These are phyloP conservation scores for Rhinoptilus africanus DNA, from an alignment of 2,113 vertebrate species.

Conservation along the genomic window DNA sequence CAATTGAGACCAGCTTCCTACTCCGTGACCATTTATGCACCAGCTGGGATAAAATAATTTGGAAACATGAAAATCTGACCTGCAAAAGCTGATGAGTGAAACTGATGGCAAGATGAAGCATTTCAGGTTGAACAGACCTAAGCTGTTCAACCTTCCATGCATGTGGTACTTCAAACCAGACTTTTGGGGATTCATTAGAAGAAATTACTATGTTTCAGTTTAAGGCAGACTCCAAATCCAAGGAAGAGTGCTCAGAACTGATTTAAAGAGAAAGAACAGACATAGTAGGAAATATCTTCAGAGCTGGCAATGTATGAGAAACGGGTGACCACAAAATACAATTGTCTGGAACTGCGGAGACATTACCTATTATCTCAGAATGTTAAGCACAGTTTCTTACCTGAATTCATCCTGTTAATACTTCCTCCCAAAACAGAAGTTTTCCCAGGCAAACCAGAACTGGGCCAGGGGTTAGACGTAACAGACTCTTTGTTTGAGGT, in stretches of 20 bases:
- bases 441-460: slow-evolving; percentile 78
- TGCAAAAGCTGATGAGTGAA: not conserved
- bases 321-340: not conserved
- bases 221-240: not conserved
- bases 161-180: not conserved
- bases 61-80: not conserved
- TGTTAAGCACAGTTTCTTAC: slow-evolving; percentile 65
- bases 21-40: not conserved
- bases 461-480: slow-evolving; percentile 80
- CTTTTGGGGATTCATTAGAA: not conserved
- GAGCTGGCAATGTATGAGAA: not conserved
- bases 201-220: not conserved
- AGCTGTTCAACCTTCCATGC: not conserved
- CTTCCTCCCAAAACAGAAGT: slow-evolving; percentile 71
- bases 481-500: slow-evolving; percentile 80
- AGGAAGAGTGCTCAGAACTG: not conserved
- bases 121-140: not conserved
- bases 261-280: not conserved
- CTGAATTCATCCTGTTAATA: slow-evolving; percentile 80
- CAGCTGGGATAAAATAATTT: not conserved
- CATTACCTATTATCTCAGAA: not conserved
- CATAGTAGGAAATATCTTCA: fast-evolving
- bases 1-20: not conserved
- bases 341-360: not conserved
- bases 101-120: not conserved